Base-by-base conservation (phyloP, 2,797 vertebrate genomes). In the Danio tinwini region DNA sequence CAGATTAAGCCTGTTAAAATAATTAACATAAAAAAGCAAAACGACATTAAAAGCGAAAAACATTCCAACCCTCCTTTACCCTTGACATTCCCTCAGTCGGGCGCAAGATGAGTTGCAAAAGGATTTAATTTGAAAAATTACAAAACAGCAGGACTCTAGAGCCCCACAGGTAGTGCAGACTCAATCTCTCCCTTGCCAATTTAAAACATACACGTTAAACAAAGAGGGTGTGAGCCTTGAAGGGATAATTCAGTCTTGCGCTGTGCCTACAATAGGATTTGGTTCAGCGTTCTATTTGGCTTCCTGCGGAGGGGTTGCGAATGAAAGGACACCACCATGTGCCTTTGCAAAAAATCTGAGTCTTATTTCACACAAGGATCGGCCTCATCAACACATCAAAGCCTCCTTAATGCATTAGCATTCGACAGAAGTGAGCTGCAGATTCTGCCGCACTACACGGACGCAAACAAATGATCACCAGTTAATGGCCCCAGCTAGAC, bases 61-160 rank as follows among this genome's bases (percentile, higher is more conserved):
- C 76, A 42, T 76, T 67, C 71, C 56, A 19, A 74, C 58, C 63
- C 71, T 64, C 70, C 56, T 77, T 84, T 90, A 90, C 86, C 90
- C 91, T 91, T 93, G 90, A 88, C 92, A 90, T 91, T 84, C 67
- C 87, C 90, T 89, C 85, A 88, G 85, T 89, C 83, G 87, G 86
- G 84, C 84, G 82, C 87, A 86, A 87, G 84, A 84, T 88, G 83
- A 88, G 89, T 69, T 63, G 81, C 69, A 83, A 88, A 79, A 88
- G 85, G 88, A 91, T 90, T 93, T 91, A 79, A 91, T 92, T 91
- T 92, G 84, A 88, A 78, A 92, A 90, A 92, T 93, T 91, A 92
- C 81, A 85, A 88, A 91, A 88, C 90, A 91, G 90, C 75, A 29
- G 88, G 90, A 77, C 83, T 71, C 61, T 55, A 74, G 37, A 74